Evolutionary conservation across 2,113 vertebrate genomes (phyloP).

Genomic region (human (Homo sapiens)): GRCh38 chr17:56490001-56490500

Average conservation of each 20-base stretch:
- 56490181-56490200: background rate
- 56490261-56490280: background rate
- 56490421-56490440: background rate
- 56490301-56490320: background rate
- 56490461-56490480: background rate
- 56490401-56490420: background rate
- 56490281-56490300: background rate
- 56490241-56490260: background rate
- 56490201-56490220: background rate
- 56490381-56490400: background rate
- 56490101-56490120: constrained; percentile 29
- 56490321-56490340: background rate
- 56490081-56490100: background rate
- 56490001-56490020: background rate
- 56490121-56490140: background rate
- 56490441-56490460: background rate
- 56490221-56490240: background rate
- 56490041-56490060: background rate
- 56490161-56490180: background rate
- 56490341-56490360: background rate
- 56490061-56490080: background rate
- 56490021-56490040: background rate
- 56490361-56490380: background rate
- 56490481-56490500: background rate
- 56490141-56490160: background rate